Evolutionary conservation across 2,888 invertebrate species (phyloP).

Genomic region (Carabus problematicus): DNA sequence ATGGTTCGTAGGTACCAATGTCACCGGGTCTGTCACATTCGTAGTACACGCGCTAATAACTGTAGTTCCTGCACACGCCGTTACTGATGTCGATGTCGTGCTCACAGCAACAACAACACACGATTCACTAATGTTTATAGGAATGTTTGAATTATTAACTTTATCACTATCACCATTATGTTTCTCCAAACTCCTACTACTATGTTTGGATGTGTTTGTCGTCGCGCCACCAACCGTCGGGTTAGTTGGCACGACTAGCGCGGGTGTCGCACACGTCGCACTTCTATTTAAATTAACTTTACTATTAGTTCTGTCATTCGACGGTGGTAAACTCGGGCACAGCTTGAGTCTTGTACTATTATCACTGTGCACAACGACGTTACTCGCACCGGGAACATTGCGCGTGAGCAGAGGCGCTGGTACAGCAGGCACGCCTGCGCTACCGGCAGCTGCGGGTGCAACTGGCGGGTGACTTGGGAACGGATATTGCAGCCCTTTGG

Average conservation of each 20-base stretch:
- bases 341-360: constrained; percentile 56
- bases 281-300: constrained; percentile 57
- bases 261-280: constrained; percentile 41
- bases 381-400: constrained; percentile 44
- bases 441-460: constrained; percentile 51
- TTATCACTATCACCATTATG: constrained; percentile 46
- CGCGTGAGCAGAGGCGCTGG: constrained; percentile 35
- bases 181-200: constrained; percentile 41
- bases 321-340: constrained; percentile 51
- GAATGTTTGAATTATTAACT: constrained; percentile 45
- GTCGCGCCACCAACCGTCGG: constrained; percentile 32
- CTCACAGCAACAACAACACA: constrained; percentile 17
- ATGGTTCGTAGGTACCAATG: not conserved
- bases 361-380: constrained; percentile 43
- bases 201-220: constrained; percentile 30
- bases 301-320: constrained; percentile 55
- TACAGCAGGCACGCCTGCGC: constrained; percentile 47
- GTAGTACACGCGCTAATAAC: constrained; percentile 49
- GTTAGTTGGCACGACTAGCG: constrained; percentile 20
- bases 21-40: constrained; percentile 50
- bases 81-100: constrained; percentile 5
- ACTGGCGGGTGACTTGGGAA: constrained; percentile 79
- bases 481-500: constrained; percentile 75
- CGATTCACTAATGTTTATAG: constrained; percentile 47
- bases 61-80: not conserved